These are phyloP conservation scores for Hydrozoanthus tunicans DNA, from an alignment of 64 coral and sea anemone species.

Conservation along the genomic window DNA sequence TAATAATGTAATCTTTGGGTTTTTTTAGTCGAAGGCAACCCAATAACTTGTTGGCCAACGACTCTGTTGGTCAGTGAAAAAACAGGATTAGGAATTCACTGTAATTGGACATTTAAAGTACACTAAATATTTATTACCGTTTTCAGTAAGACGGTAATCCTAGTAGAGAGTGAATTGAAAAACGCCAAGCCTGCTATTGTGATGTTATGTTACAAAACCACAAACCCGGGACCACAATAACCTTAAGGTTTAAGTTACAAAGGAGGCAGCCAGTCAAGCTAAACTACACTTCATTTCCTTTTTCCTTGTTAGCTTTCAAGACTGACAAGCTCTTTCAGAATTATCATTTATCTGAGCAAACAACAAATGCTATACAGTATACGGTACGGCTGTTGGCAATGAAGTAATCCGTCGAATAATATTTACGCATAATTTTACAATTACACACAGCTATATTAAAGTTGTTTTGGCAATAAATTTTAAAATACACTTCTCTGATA, in stretches of 20 bases:
- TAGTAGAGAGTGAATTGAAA: conserved; percentile 4
- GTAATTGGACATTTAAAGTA: not conserved
- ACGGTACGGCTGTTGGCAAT: no score
- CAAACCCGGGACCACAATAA: conserved; percentile 6
- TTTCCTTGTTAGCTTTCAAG: not conserved
- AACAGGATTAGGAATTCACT: not conserved
- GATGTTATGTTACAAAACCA: conserved; percentile 1
- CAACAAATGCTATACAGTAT: no score
- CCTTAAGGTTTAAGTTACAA: not conserved
- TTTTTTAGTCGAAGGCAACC: no score
- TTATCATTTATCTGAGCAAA: no score
- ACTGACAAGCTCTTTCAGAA: no score
- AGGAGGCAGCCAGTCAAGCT: not conserved
- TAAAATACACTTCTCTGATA: conserved; percentile 21
- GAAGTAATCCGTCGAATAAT: not conserved
- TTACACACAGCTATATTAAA: not conserved
- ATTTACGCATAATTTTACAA: not conserved
- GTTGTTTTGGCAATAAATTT: conserved; percentile 21
- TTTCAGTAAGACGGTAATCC: conserved; percentile 40
- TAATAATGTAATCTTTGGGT: no score
- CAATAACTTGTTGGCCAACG: not conserved
- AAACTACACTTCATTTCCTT: not conserved
- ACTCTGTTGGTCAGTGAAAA: not conserved
- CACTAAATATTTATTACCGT: not conserved
- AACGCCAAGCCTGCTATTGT: conserved; percentile 1